phyloP scores from a whole-genome alignment of 1,140 invertebrate species.

The Batillaria attramentaria region DNA sequence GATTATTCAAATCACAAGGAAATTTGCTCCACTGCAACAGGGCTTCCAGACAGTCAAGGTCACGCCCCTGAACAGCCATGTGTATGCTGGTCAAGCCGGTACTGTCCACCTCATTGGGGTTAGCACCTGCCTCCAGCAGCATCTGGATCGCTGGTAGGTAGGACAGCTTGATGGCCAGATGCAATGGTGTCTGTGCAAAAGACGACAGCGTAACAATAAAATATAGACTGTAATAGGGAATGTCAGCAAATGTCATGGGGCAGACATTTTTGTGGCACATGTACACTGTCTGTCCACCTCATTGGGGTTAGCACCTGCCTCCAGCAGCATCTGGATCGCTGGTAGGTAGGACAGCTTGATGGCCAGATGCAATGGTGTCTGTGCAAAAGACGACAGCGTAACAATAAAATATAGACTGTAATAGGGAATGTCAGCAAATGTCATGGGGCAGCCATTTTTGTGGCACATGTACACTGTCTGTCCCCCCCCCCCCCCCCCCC shows the following conservation, averaged over 20 bases:
- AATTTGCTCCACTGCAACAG: slow-evolving; percentile 42
- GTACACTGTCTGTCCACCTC: no score
- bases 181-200: slow-evolving; percentile 57
- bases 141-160: slow-evolving; percentile 48
- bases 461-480: no score
- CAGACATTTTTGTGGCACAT: no score
- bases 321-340: slow-evolving; percentile 44
- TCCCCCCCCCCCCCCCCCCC: no score
- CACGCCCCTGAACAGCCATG: slow-evolving; percentile 52
- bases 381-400: no score
- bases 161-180: slow-evolving; percentile 56
- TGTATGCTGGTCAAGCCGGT: slow-evolving; percentile 52
- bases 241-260: no score
- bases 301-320: slow-evolving; percentile 50
- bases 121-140: slow-evolving; percentile 49
- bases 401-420: no score
- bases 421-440: no score
- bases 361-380: slow-evolving; percentile 59
- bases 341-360: slow-evolving; percentile 49
- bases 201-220: no score
- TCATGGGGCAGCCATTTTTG: no score
- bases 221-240: no score
- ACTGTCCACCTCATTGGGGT: slow-evolving; percentile 54
- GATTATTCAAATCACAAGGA: slow-evolving; percentile 48
- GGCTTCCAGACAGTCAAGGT: slow-evolving; percentile 38